Evolutionary conservation across 2,113 vertebrate genomes (phyloP), one percentile per base, ranked within the genome.

Genomic region (Mesocricetus auratus): DNA sequence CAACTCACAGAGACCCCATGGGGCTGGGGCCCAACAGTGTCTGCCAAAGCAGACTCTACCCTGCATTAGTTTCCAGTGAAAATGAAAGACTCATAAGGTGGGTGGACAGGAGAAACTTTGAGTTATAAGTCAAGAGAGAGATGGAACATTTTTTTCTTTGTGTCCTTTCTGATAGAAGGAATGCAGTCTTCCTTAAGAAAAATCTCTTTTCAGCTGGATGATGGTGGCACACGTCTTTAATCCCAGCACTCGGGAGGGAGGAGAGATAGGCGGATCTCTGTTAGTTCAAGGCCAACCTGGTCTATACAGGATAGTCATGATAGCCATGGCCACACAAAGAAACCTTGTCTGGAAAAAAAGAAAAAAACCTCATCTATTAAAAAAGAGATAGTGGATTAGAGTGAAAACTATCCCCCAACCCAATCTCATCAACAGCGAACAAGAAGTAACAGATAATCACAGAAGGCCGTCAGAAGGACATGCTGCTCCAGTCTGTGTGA

Each of bases 101-200:
- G 50, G 69, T 74, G 42, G 12, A 71, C 33, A 13, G 7, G 12
- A 86, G 36, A 45, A 60, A 39, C 7, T 36, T 78, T 17, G 3
- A 64, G 36, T 22, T 11, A 15, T 4, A 81, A 82, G n/a, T 45
- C 15, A 62, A 39, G 47, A 82, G 17, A 45, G 31, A 79, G 1
- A 22, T 36, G 26, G 58, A 31, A 47, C 50, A 39, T 42, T 68
- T 94, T 93, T 22, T 82, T 11, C 71, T 89, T 87, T 62, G 33
- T 45, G 33, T 33, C 56, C 21, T 90, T 82, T 90, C 47, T 64
- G 58, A 75, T 50, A 62, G 1, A 42, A 81, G 58, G 75, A 93
- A 56, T 66, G 74, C 79, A 95, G 42, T n/a, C 42, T 95, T 71
- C 8, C 31, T 77, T 77, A 77, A 89, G 90, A 86, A 91, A 95